These are phyloP conservation scores for Hoplostethus atlanticus DNA, from an alignment of 2,797 vertebrate genomes.

Conservation along the genomic window DNA sequence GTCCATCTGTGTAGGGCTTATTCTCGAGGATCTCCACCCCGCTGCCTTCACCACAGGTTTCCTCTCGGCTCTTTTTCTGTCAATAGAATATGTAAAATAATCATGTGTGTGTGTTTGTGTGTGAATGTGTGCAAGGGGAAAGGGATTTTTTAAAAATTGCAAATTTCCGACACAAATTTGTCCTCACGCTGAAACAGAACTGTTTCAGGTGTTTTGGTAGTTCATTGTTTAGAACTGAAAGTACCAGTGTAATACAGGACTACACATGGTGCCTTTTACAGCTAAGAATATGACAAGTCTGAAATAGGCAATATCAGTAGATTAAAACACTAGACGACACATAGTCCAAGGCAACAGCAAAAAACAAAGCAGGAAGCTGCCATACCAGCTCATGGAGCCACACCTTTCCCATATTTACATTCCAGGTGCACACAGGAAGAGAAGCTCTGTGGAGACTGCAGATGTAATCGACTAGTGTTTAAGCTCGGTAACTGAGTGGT, in stretches of 20 bases:
- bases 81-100: slow-evolving; percentile 2
- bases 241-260: no score
- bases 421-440: slow-evolving; percentile 55
- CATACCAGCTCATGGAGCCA: slow-evolving; percentile 40
- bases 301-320: neutral
- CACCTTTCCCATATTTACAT: slow-evolving; percentile 76
- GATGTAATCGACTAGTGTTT: slow-evolving; percentile 21
- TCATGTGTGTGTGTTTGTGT: neutral
- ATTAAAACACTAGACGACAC: neutral
- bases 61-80: slow-evolving; percentile 99
- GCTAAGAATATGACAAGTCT: neutral
- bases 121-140: neutral
- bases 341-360: slow-evolving; percentile 3
- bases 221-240: slow-evolving; percentile 1
- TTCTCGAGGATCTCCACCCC: slow-evolving; percentile 99
- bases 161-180: no score
- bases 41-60: slow-evolving; percentile 96
- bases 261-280: neutral
- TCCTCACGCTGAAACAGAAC: neutral
- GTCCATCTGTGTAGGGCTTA: slow-evolving; percentile 95
- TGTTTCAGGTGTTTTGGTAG: neutral
- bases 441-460: slow-evolving; percentile 39
- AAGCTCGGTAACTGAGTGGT: slow-evolving; percentile 31
- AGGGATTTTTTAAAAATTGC: neutral
- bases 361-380: slow-evolving; percentile 50